Evolutionary conservation across 2,888 invertebrate genomes (phyloP).

Genomic region (Autographa pulchrina): DNA sequence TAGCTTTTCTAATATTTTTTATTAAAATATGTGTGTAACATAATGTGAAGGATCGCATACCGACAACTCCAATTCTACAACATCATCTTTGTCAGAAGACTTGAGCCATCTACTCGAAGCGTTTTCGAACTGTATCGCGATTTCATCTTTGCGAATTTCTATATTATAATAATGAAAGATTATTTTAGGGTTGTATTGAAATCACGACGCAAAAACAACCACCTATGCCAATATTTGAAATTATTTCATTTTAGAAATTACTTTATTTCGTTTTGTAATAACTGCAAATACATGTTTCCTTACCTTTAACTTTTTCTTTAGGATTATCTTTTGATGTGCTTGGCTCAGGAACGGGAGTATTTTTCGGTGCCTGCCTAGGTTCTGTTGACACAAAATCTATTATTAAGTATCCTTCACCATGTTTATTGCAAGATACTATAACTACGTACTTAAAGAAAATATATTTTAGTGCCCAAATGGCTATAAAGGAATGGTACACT

Average conservation of each 20-base stretch:
- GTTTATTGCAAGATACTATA: not conserved
- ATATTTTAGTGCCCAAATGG: not conserved
- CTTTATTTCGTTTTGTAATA: too few species aligned
- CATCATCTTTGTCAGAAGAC: slow-evolving; percentile 80
- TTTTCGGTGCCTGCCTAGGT: slow-evolving; percentile 16
- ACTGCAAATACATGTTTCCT: not conserved
- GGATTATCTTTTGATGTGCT: slow-evolving; percentile 69
- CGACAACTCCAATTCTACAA: slow-evolving; percentile 81
- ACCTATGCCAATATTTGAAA: too few species aligned
- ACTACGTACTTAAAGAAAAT: too few species aligned
- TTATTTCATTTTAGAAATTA: too few species aligned
- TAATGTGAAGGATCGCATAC: slow-evolving; percentile 64
- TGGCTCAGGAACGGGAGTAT: not conserved
- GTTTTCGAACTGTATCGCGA: slow-evolving; percentile 77
- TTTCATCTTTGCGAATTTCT: slow-evolving; percentile 65
- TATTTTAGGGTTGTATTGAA: too few species aligned
- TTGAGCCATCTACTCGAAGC: slow-evolving; percentile 87
- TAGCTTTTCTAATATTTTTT: too few species aligned
- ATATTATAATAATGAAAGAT: slow-evolving; percentile 25
- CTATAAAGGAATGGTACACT: not conserved
- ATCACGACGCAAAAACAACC: not conserved
- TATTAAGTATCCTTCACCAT: too few species aligned
- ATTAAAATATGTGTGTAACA: not conserved
- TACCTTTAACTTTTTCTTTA: slow-evolving; percentile 62
- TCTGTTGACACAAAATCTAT: slow-evolving; percentile 16